Conservation (phyloP, 64 coral and sea anemone species). For the Actinia equina region DNA sequence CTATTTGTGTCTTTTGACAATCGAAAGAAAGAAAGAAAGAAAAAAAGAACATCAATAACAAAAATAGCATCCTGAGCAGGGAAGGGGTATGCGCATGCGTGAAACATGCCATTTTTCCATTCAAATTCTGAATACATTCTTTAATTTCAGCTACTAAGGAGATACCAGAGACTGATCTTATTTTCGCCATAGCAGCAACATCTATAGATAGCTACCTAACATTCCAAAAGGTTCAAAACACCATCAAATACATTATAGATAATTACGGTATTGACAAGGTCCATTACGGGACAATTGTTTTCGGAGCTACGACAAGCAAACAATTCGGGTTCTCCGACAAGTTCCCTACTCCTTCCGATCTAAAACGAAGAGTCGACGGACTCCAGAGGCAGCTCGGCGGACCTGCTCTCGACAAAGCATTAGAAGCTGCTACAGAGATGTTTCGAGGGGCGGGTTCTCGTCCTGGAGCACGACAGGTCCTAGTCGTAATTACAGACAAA, state of each 20-base stretch:
- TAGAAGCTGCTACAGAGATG: conserved; percentile 15
- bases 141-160: background rate
- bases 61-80: too few relatives aligned
- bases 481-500: conserved; percentile 72
- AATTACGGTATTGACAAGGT: conserved; percentile 62
- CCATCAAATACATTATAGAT: conserved; percentile 53
- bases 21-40: too few relatives aligned
- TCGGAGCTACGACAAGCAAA: conserved; percentile 12
- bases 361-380: conserved; percentile 28
- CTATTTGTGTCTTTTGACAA: too few relatives aligned
- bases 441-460: conserved; percentile 18
- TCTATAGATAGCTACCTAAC: conserved; percentile 37
- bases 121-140: background rate
- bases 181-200: conserved; percentile 66
- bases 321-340: conserved; percentile 43
- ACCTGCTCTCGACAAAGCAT: conserved; percentile 31
- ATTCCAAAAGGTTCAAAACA: conserved; percentile 53
- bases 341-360: conserved; percentile 1
- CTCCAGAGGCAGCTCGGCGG: background rate
- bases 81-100: too few relatives aligned
- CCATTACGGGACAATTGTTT: conserved; percentile 61
- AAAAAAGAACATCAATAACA: too few relatives aligned
- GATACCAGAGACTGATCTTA: conserved; percentile 61
- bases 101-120: too few relatives aligned
- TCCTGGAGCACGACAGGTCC: conserved; percentile 8